Evolutionary conservation across 1,140 invertebrate species (phyloP).

Genomic region (Varroa destructor): DNA sequence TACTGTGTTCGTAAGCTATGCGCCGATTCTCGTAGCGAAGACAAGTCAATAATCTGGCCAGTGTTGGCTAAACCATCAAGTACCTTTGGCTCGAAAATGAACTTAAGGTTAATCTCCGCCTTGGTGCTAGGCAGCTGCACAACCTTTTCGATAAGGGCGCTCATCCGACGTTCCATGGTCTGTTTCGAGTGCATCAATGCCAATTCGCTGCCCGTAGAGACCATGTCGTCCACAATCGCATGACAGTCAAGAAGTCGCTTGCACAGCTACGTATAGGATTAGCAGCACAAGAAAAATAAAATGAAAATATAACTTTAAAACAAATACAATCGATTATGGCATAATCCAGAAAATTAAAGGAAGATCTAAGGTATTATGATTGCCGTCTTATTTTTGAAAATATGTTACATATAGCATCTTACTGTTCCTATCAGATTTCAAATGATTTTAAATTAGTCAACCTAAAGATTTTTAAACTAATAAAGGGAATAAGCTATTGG

Average conservation of each 20-base stretch:
- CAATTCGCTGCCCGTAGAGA: background rate
- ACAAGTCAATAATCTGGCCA: background rate
- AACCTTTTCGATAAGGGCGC: background rate
- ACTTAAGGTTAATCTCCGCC: constrained; percentile 6
- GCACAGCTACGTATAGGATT: background rate
- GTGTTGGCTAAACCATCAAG: background rate
- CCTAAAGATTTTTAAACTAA: too few relatives aligned
- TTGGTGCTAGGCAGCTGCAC: constrained; percentile 16
- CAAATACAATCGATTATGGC: too few relatives aligned
- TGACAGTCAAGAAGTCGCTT: constrained; percentile 16
- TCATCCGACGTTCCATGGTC: background rate
- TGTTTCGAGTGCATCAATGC: constrained; percentile 9
- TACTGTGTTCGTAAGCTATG: too few relatives aligned
- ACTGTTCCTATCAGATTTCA: too few relatives aligned
- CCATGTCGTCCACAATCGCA: background rate
- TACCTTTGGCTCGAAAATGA: constrained; percentile 17
- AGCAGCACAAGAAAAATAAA: background rate
- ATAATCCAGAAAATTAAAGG: too few relatives aligned
- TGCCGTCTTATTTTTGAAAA: too few relatives aligned
- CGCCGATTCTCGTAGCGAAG: background rate
- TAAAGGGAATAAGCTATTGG: too few relatives aligned
- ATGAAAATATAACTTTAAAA: too few relatives aligned
- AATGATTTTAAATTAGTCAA: too few relatives aligned
- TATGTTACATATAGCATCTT: too few relatives aligned
- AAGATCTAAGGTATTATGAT: too few relatives aligned